Base-by-base conservation (phyloP, 37 sponge, comb jelly and placozoan genomes). In the Spongia lamella region DNA sequence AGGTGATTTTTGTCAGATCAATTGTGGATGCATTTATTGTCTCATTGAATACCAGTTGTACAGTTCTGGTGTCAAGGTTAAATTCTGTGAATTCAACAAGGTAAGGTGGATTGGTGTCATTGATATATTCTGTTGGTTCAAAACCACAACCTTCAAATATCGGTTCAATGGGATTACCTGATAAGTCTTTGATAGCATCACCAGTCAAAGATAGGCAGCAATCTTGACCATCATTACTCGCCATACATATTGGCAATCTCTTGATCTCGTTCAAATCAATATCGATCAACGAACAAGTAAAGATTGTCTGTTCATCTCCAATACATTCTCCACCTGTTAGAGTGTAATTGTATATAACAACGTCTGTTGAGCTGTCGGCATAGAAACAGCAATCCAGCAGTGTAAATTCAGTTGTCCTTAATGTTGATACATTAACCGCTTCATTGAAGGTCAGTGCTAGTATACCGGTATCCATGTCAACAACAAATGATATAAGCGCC, bases 241-340 rank as follows among this genome's bases (percentile, higher is more conserved):
- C 68, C 2, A 78, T 61, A 68, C 96, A 95, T 21, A 95, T 25
- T 7, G 78, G 68, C 27, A 67, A 63, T n/a, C 86, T 59, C 53
- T 95, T 95, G 50, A 95, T 73, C 61, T 91, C 92, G 51, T 95
- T 95, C 38, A 95, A 53, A 59, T 91, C 96, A 37, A 51, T 35
- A 53, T 19, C 39, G 7, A 83, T 77, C 31, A 95, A 83, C 19
- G 40, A 20, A 68, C 92, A 95, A 24, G 77, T 79, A 69, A 88
- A 82, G 34, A 51, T 38, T 16, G 86, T 91, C 47, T 75, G 76
- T 16, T 81, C 79, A 15, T 50, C 43, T 35, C 76, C 49, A 25
- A 7, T 55, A 63, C 89, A 95, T 0, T 16, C 7, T 21, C 92
- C 89, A 25, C 89, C 89, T 43, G 82, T 88, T 24, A 93, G 65